Conservation (phyloP, 2,113 vertebrate genomes). For the Grammomys surdaster region DNA sequence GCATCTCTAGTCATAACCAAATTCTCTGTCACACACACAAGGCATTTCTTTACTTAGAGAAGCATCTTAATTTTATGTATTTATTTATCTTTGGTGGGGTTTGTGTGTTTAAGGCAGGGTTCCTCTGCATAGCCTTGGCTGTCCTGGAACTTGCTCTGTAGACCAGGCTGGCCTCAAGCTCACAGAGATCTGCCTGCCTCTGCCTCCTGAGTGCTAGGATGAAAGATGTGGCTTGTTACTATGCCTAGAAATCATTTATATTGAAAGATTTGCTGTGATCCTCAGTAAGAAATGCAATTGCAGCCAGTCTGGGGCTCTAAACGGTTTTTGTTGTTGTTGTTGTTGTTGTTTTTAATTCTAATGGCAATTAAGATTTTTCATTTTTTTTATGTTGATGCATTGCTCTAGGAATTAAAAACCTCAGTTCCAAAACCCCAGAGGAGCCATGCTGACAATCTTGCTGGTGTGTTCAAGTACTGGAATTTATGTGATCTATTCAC, state of each 20-base stretch:
- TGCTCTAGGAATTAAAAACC: constrained; percentile 45
- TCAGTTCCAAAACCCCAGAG: not conserved
- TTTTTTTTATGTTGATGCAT: not conserved
- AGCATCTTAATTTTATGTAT: not conserved
- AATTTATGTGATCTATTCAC: not conserved
- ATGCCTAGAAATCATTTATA: constrained; percentile 9
- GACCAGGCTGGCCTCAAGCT: not conserved
- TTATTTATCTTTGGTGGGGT: not conserved
- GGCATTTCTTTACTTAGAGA: not conserved
- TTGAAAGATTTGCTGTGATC: not conserved
- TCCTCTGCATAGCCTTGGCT: not conserved
- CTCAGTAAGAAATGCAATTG: not conserved
- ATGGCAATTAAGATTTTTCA: not conserved
- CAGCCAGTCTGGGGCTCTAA: not conserved
- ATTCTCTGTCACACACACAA: not conserved
- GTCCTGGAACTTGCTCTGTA: not conserved
- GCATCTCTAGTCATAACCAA: not conserved
- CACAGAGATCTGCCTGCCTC: not conserved
- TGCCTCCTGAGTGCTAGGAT: not conserved
- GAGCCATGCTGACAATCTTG: not conserved
- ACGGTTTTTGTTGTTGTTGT: not conserved
- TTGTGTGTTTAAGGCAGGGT: not conserved
- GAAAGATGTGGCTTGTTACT: not conserved
- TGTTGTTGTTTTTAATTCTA: not conserved
- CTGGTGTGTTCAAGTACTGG: not conserved